These are phyloP conservation scores for Spialia ferax DNA, from an alignment of 2,888 invertebrate genomes.

Conservation along the genomic window DNA sequence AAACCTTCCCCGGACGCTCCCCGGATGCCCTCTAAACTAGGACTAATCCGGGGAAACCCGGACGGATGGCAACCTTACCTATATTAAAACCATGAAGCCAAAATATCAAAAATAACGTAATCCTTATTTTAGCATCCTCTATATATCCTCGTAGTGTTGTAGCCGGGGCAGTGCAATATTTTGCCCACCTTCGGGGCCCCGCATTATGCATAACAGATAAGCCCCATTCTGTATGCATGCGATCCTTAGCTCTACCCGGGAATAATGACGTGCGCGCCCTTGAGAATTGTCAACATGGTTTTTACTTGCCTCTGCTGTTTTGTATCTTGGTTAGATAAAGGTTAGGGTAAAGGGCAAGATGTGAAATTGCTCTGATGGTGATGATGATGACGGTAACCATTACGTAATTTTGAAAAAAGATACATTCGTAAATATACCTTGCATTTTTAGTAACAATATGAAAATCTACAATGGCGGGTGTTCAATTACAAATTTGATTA, in stretches of 20 bases:
- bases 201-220: slow-evolving; percentile 87
- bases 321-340: slow-evolving; percentile 24
- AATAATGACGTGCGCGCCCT: slow-evolving; percentile 73
- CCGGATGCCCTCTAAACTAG: too few species aligned
- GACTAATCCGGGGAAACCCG: too few species aligned
- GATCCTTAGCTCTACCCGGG: slow-evolving; percentile 77
- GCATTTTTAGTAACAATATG: too few species aligned
- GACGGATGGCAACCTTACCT: too few species aligned
- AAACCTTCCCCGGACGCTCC: too few species aligned
- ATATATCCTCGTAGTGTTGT: slow-evolving; percentile 48
- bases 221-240: slow-evolving; percentile 85
- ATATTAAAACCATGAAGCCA: too few species aligned
- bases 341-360: slow-evolving; percentile 5
- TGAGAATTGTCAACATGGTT: slow-evolving; percentile 60
- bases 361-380: not conserved
- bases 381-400: too few species aligned
- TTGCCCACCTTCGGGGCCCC: slow-evolving; percentile 85
- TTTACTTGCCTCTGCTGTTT: slow-evolving; percentile 49
- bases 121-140: slow-evolving; percentile 42
- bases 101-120: too few species aligned
- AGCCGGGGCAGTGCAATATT: slow-evolving; percentile 75
- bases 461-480: too few species aligned
- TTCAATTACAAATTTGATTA: too few species aligned
- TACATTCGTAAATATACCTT: too few species aligned
- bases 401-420: too few species aligned